Evolutionary conservation across 2,797 vertebrate genomes (phyloP).

Genomic region (Masticophis lateralis): DNA sequence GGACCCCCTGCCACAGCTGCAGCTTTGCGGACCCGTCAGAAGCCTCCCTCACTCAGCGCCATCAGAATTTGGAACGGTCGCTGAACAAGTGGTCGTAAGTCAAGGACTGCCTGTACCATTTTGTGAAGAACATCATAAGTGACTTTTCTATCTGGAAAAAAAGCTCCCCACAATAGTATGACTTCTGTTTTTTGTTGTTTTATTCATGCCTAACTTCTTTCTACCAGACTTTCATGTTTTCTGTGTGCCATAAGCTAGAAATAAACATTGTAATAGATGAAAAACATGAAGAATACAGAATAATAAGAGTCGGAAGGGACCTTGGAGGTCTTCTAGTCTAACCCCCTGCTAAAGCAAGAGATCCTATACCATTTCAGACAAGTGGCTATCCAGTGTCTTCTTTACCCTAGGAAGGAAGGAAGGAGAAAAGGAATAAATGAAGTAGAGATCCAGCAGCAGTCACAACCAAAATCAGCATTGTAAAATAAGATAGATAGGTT

Average conservation of each 20-base stretch:
- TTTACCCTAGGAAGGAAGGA: not conserved
- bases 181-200: not conserved
- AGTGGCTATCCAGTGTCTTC: no score
- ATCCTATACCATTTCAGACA: not conserved
- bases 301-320: no score
- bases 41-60: not conserved
- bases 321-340: no score
- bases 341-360: no score
- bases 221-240: not conserved
- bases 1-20: no score
- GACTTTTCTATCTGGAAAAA: not conserved
- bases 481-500: not conserved
- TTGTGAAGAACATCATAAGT: not conserved
- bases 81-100: not conserved
- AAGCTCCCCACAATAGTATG: not conserved
- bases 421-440: not conserved
- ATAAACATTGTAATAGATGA: not conserved
- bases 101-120: not conserved
- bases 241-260: not conserved
- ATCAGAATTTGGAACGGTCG: no score
- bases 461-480: not conserved
- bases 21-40: not conserved
- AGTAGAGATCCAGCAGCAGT: not conserved
- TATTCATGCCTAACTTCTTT: not conserved
- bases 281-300: not conserved